Percentiles rank a stretch among this genome's conserved stretches.
phyloP scores from a whole-genome alignment of 2,113 vertebrate genomes.

The Herpailurus yagouaroundi region DNA sequence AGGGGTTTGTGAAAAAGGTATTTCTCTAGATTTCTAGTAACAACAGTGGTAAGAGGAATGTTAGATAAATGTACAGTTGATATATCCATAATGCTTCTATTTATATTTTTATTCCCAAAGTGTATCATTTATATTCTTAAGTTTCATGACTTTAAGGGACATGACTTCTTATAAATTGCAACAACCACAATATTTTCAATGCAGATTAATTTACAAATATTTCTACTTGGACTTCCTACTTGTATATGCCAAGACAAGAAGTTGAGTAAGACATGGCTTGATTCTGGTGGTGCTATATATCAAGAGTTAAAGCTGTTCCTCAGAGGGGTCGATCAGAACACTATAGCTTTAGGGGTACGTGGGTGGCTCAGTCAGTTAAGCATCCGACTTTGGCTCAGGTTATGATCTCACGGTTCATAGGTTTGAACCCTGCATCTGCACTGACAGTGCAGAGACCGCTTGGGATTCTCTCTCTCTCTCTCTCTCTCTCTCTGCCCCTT shows the following conservation, averaged over 20 bases:
- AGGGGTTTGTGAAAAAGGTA: background rate
- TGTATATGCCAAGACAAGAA: constrained; percentile 8
- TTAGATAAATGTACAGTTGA: background rate
- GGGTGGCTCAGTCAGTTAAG: too few species aligned
- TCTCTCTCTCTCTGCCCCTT: too few species aligned
- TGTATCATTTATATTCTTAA: background rate
- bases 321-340: background rate
- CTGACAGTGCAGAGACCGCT: too few species aligned
- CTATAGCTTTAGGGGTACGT: background rate
- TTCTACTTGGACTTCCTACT: background rate
- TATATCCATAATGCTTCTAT: background rate
- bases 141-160: background rate
- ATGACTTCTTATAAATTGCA: background rate
- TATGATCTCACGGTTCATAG: too few species aligned
- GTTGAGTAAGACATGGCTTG: background rate
- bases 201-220: background rate
- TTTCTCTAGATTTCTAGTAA: background rate
- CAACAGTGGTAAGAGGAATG: background rate
- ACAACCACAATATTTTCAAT: background rate
- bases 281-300: background rate
- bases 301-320: background rate
- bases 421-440: too few species aligned
- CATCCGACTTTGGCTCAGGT: too few species aligned
- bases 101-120: background rate
- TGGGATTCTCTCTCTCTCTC: too few species aligned